Conservation (phyloP, 2,797 vertebrate genomes). For the Danio albolineatus region DNA sequence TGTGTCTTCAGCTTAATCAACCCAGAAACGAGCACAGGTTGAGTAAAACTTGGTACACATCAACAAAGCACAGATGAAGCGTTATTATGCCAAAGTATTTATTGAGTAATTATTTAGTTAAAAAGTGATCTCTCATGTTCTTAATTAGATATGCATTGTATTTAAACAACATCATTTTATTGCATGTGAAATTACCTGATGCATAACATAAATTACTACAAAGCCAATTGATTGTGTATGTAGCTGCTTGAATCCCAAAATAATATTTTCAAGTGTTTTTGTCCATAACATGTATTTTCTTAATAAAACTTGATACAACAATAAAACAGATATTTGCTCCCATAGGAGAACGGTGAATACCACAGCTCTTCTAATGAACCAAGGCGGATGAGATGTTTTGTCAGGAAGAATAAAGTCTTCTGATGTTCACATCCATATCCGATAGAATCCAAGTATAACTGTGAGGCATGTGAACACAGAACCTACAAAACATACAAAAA, state of each 20-base stretch:
- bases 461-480: constrained; percentile 97
- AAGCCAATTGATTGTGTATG: background rate
- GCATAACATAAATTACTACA: background rate
- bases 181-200: background rate
- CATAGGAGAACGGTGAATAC: background rate
- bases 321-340: background rate
- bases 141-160: background rate
- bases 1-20: constrained; percentile 87
- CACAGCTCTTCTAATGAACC: background rate
- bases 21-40: constrained; percentile 75
- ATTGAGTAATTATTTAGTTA: too few relatives aligned
- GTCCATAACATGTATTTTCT: background rate
- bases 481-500: constrained; percentile 75
- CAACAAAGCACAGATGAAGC: constrained; percentile 87
- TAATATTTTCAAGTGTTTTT: too few relatives aligned
- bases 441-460: constrained; percentile 94
- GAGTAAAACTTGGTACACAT: constrained; percentile 80
- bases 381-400: background rate
- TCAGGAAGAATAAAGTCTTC: background rate
- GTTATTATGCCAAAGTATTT: constrained; percentile 86
- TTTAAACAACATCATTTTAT: background rate
- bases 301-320: background rate
- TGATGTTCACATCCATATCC: constrained; percentile 86
- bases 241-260: background rate
- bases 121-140: too few relatives aligned